Percentiles rank a stretch among this genome's conserved stretches.
These are phyloP conservation scores for Pseudocheirus occidentalis DNA, from an alignment of 2,797 vertebrate genomes.

Conservation along the genomic window DNA sequence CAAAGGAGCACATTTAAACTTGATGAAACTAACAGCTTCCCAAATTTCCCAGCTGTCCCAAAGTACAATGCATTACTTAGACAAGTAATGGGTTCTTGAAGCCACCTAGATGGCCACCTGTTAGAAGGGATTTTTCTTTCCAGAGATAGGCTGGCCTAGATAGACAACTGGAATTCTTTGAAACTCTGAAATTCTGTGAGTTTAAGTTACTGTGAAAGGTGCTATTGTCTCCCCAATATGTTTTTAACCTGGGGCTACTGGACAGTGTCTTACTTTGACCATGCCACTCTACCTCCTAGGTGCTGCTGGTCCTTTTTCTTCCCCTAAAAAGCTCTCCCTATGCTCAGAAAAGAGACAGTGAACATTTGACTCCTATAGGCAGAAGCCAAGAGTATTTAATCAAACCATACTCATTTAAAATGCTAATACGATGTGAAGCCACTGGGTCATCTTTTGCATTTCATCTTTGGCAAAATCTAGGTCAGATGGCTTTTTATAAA, in stretches of 20 bases:
- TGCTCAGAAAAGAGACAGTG: slow-evolving; percentile 25
- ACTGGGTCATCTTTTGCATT: slow-evolving; percentile 62
- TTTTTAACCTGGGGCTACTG: background rate
- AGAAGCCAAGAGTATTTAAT: slow-evolving; percentile 24
- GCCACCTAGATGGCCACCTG: background rate
- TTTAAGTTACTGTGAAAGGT: background rate
- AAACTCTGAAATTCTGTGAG: background rate
- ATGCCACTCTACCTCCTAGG: too few relatives aligned
- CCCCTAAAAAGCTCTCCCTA: slow-evolving; percentile 11
- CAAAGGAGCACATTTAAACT: background rate
- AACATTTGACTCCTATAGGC: background rate
- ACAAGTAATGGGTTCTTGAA: background rate
- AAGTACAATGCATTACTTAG: background rate
- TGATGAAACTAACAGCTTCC: background rate
- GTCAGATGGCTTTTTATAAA: slow-evolving; percentile 12
- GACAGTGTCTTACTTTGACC: background rate
- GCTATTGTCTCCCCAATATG: slow-evolving; percentile 22
- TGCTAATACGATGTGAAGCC: background rate
- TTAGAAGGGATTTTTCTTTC: background rate
- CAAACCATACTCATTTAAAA: slow-evolving; percentile 31
- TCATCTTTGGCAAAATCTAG: slow-evolving; percentile 72
- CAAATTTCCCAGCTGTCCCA: background rate
- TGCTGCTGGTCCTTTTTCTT: background rate
- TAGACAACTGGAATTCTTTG: background rate
- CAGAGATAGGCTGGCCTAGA: background rate